Base-by-base conservation (phyloP, 2,113 vertebrate genomes). In the Synodontis membranacea region DNA sequence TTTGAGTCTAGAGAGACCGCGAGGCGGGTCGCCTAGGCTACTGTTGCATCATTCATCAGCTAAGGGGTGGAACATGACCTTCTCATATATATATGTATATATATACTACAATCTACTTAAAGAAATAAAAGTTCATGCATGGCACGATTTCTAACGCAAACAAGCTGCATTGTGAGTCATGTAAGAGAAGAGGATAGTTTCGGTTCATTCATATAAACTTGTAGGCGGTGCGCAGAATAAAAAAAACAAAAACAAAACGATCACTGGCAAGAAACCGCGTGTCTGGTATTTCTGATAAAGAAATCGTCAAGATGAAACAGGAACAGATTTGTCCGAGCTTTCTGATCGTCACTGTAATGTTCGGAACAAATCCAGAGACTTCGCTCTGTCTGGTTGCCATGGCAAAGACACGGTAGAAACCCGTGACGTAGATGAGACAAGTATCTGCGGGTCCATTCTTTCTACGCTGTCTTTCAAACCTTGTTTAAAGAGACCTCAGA, bases 1-100 rank as follows among this genome's bases (percentile, higher is more conserved):
- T 50, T 54, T 79, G 44, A 68, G 39, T 66, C 34, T 12, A 52
- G 19, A 64, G 19, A 25, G 83, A n/a, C 58, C 58, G 74, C 39
- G 48, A 91, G 94, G 94, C 93, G 94, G 95, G 94, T 93, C 88
- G 85, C 85, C 21, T 75, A 42, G 48, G 19, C 64, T 56, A 48
- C 42, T 78, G 39, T 62, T 85, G 72, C 56, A 48, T 84, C 83
- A 84, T 84, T 76, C 39, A 82, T 37, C 10, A 25, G n/a, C 10
- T 23, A 3, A 60, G 17, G 56, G 39, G 17, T 21, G 78, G 25
- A 28, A 3, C 7, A 12, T 21, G 0, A 21, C 4, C 25, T 44
- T 15, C 14, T 1, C n/a, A 11, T n/a, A 8, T 17, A n/a, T n/a
- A n/a, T n/a, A n/a, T n/a, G n/a, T n/a, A n/a, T n/a, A n/a, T n/a